phyloP scores from a whole-genome alignment of 2,113 vertebrate species.

The Prolemur simus region DNA sequence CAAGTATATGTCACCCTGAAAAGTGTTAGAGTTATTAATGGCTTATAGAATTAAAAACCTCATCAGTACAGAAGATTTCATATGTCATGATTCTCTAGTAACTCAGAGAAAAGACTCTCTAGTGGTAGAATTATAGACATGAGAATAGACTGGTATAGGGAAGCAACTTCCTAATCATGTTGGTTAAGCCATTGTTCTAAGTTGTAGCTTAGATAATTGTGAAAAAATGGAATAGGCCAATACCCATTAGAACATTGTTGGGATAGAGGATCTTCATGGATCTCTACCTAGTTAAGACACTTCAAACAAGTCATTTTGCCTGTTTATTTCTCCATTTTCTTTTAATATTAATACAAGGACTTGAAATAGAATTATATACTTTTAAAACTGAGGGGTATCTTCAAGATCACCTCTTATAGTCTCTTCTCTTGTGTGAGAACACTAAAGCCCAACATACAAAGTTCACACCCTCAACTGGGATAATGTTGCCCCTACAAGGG shows the following conservation, averaged over 20 bases:
- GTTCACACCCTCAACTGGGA: background rate
- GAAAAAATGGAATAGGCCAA: background rate
- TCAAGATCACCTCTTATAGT: background rate
- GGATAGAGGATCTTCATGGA: background rate
- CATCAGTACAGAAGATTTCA: background rate
- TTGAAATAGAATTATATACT: background rate
- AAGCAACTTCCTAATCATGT: background rate
- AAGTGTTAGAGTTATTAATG: conserved; percentile 3
- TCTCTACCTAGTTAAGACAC: background rate
- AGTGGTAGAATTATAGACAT: background rate
- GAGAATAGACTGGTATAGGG: background rate
- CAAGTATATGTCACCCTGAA: background rate
- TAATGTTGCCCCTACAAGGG: too few relatives aligned
- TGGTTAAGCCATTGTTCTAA: background rate
- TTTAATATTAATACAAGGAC: background rate
- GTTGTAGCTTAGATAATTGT: conserved; percentile 14
- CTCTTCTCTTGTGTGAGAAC: background rate
- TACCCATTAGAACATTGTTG: background rate
- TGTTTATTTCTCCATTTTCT: background rate
- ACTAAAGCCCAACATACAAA: background rate
- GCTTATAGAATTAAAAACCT: background rate
- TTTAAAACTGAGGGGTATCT: background rate
- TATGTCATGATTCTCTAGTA: background rate
- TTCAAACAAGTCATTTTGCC: background rate
- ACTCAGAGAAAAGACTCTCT: background rate